Evolutionary conservation across 2,113 vertebrate species (phyloP), one percentile per base, ranked within the genome.

Genomic region (Tonatia bakeri): DNA sequence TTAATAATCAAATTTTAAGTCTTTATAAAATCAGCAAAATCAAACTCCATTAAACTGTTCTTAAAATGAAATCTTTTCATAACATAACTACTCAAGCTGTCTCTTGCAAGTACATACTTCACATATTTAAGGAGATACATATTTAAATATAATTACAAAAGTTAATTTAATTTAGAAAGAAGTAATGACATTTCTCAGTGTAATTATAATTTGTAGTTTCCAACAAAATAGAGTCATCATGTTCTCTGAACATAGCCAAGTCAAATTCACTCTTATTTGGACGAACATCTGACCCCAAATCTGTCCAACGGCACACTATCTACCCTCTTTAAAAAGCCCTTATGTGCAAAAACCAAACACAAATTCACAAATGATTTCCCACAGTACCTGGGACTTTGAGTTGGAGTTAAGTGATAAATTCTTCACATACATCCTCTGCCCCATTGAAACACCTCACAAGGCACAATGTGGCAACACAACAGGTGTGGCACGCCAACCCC

Each of bases 21-120:
- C 45, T 64, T 65, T 14, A 54, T n/a, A 77, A 83, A 92, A 91
- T 76, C 13, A 75, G 31, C 19, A 87, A 94, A 83, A 91, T 77
- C 13, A 65, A 87, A 85, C 5, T 64, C 43, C 26, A 84, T 40
- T 33, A 75, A 52, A 83, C 10, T 6, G 50, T 94, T 80, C 91
- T 87, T 85, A 95, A 90, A 76, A 80, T 40, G 73, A 79, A 87
- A 45, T 47, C 28, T 94, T 64, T 89, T 56, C 17, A 90, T 54
- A 54, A 54, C 54, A 17, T 28, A 94, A 43, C 10, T 7, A 81
- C 24, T 76, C 7, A 85, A 69, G 2, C 5, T 64, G 4, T 85
- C 12, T 80, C 82, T 85, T 87, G 20, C 7, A 82, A 31, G 3
- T 84, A 72, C 17, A 40, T 36, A 17, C 65, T 92, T 67, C 80